Conservation (phyloP, 2,113 vertebrate genomes). For the Gopherus evgoodei region DNA sequence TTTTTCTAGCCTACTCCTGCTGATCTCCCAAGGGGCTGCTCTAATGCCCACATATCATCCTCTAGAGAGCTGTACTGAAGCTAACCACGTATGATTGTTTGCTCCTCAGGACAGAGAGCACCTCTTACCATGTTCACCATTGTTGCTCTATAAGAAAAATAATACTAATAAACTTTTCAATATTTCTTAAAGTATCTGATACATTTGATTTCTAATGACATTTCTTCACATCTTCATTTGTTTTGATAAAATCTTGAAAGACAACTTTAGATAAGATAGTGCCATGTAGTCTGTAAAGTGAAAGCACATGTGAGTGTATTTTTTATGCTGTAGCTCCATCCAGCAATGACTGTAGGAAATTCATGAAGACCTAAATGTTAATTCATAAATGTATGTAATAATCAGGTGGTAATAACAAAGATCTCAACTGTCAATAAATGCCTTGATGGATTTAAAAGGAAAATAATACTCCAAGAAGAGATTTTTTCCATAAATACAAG, state of each 20-base stretch:
- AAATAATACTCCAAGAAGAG: background rate
- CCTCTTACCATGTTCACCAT: fast-evolving
- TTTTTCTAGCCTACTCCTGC: background rate
- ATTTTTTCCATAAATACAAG: background rate
- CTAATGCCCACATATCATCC: fast-evolving
- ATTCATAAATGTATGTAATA: background rate
- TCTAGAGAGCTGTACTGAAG: background rate
- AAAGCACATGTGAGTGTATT: constrained; percentile 26
- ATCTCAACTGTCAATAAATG: background rate
- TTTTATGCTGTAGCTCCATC: constrained; percentile 80
- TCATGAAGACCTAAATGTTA: background rate
- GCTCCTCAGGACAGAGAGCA: fast-evolving
- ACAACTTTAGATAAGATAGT: background rate
- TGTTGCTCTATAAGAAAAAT: background rate
- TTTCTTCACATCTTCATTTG: constrained; percentile 1
- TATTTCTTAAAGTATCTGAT: background rate
- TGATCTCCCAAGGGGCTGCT: background rate
- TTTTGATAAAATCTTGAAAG: constrained; percentile 13
- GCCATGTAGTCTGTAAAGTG: background rate
- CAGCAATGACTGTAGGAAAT: constrained; percentile 69
- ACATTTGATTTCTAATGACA: background rate
- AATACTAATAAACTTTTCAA: background rate
- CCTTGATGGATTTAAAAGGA: background rate
- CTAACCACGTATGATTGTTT: fast-evolving
- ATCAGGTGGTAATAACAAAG: background rate